phyloP scores from a whole-genome alignment of 2,888 invertebrate genomes.

The Macrophya alboannulata region DNA sequence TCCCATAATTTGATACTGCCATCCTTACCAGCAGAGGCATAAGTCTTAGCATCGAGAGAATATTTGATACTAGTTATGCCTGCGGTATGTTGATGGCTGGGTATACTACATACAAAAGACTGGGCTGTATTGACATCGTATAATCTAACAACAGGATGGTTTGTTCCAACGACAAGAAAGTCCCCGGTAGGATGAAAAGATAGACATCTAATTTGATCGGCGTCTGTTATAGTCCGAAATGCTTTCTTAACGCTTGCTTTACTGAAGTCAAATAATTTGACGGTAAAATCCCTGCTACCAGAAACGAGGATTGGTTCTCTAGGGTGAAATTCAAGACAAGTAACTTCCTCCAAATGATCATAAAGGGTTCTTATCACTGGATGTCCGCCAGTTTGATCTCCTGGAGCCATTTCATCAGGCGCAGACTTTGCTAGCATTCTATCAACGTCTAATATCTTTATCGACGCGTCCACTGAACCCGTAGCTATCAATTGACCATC shows the following conservation, averaged over 20 bases:
- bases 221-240: slow-evolving; percentile 97
- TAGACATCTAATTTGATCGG: slow-evolving; percentile 94
- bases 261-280: slow-evolving; percentile 98
- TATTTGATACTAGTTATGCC: slow-evolving; percentile 90
- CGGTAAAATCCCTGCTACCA: slow-evolving; percentile 96
- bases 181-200: slow-evolving; percentile 98
- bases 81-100: slow-evolving; percentile 91
- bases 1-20: slow-evolving; percentile 99
- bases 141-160: slow-evolving; percentile 93
- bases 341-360: slow-evolving; percentile 99
- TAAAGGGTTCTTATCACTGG: slow-evolving; percentile 98
- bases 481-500: slow-evolving; percentile 98
- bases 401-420: slow-evolving; percentile 92
- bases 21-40: slow-evolving; percentile 94
- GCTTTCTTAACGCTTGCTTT: slow-evolving; percentile 99
- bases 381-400: slow-evolving; percentile 95
- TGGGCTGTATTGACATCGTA: slow-evolving; percentile 98
- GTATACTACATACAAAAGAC: slow-evolving; percentile 96
- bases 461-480: slow-evolving; percentile 98
- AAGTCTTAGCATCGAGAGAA: slow-evolving; percentile 87
- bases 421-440: slow-evolving; percentile 99
- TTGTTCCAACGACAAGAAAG: slow-evolving; percentile 95
- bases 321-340: slow-evolving; percentile 98
- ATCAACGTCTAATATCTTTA: slow-evolving; percentile 99
- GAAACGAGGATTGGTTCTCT: slow-evolving; percentile 96